phyloP scores from a whole-genome alignment of 2,888 invertebrate species.

The Drosophila anomelani region DNA sequence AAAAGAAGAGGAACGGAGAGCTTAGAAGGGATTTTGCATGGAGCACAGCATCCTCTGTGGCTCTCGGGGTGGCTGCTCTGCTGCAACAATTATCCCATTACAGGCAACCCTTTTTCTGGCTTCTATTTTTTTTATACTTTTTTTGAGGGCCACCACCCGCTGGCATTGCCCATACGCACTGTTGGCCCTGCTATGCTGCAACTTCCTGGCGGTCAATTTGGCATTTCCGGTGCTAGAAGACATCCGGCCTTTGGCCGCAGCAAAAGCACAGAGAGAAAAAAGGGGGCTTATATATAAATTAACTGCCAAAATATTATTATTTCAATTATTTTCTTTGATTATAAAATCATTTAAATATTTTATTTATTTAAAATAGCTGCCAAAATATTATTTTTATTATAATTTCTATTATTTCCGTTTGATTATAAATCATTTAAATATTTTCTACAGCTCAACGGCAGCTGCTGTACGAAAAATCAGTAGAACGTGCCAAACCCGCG shows the following conservation, averaged over 20 bases:
- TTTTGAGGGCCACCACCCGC: constrained; percentile 54
- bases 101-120: constrained; percentile 70
- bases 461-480: neutral
- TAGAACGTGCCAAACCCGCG: constrained; percentile 49
- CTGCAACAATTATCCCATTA: constrained; percentile 79
- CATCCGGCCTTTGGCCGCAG: constrained; percentile 6
- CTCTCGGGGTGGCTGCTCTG: constrained; percentile 49
- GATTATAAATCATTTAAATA: neutral
- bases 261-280: constrained; percentile 7
- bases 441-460: neutral
- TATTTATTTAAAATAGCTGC: neutral
- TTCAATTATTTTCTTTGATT: neutral
- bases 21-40: constrained; percentile 51
- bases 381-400: neutral
- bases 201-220: constrained; percentile 84
- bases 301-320: neutral
- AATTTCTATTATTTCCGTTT: accelerated
- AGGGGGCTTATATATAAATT: too few relatives aligned
- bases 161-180: constrained; percentile 71
- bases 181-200: constrained; percentile 57
- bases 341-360: neutral
- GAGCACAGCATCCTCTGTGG: neutral
- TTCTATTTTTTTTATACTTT: neutral
- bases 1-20: constrained; percentile 9
- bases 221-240: constrained; percentile 73